Base-by-base conservation (phyloP, 2,888 invertebrate species). In the Machimus atricapillus region DNA sequence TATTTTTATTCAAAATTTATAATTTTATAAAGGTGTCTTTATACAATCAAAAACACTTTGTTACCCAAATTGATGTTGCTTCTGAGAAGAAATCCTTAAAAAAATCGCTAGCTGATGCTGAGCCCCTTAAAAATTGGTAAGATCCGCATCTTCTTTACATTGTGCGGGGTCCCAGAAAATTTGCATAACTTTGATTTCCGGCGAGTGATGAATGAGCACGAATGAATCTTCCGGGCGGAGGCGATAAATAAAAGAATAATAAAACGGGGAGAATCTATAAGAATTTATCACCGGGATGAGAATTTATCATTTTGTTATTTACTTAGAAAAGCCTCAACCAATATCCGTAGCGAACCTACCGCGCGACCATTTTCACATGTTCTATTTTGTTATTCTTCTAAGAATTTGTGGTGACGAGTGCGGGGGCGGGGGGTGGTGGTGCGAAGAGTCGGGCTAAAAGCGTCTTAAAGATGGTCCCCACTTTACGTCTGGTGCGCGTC, bases 241-340 rank as follows among this genome's bases (percentile, higher is more conserved):
- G 66, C 66, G 66, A 66, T 66, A 66, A 66, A 66, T 66, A 66
- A 66, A 23, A 66, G 66, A 66, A 66, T 66, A 66, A 46, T 79
- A 79, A 81, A 82, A 27, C 37, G 46, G 56, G 40, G 43, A 31
- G 77, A 86, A 83, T 73, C 27, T 43, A 85, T 83, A 86, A 43
- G 74, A 87, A 88, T 88, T 88, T 86, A 88, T 88, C 87, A 85
- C 85, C 52, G 40, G 87, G 85, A 88, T 88, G 87, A 88, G 85
- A 88, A 87, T 88, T 88, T 88, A 88, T 88, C 87, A 87, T 79
- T 52, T 76, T 27, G 85, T 74, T 76, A 37, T 74, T 87, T 85
- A 87, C 85, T 85, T 23, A 66, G 23, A 66, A 66, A 66, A 66
- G 66, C 66, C 27, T 23, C 27, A n/a, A 27, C 66, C 66, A 66